These are phyloP conservation scores for Platichthys flesus DNA, from an alignment of 2,113 vertebrate genomes.

Conservation along the genomic window DNA sequence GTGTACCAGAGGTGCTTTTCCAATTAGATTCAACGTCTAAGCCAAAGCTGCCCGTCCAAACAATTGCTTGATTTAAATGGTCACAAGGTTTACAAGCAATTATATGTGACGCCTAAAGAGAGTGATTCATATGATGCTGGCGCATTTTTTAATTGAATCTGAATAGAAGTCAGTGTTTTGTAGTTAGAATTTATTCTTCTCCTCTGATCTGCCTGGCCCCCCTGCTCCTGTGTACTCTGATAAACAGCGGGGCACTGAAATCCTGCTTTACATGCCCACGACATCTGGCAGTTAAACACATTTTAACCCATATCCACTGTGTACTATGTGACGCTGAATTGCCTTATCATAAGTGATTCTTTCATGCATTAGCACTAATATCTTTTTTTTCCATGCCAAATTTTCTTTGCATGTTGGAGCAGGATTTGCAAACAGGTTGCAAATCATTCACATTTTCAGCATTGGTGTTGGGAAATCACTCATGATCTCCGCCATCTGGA, in stretches of 20 bases:
- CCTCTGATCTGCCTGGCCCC: constrained; percentile 11
- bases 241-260: constrained; percentile 11
- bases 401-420: constrained; percentile 9
- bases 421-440: constrained; percentile 14
- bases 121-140: constrained; percentile 18
- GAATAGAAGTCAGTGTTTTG: constrained; percentile 2
- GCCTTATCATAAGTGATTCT: neutral
- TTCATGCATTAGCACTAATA: neutral
- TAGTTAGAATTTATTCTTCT: neutral
- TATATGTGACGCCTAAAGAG: constrained; percentile 7
- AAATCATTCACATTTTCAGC: constrained; percentile 33
- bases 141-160: constrained; percentile 3
- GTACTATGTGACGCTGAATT: neutral
- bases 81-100: constrained; percentile 19
- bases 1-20: neutral
- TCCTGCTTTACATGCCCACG: neutral
- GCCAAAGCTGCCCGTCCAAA: neutral
- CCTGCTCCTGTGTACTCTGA: constrained; percentile 25
- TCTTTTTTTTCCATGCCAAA: neutral
- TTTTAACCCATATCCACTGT: constrained; percentile 25
- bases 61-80: constrained; percentile 18
- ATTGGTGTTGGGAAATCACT: constrained; percentile 21
- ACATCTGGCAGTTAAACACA: constrained; percentile 17
- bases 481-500: constrained; percentile 40
- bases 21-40: constrained; percentile 7